Evolutionary conservation across 2,113 vertebrate species (phyloP), one percentile per base, ranked within the genome.

Genomic region (Hippocampus comes): DNA sequence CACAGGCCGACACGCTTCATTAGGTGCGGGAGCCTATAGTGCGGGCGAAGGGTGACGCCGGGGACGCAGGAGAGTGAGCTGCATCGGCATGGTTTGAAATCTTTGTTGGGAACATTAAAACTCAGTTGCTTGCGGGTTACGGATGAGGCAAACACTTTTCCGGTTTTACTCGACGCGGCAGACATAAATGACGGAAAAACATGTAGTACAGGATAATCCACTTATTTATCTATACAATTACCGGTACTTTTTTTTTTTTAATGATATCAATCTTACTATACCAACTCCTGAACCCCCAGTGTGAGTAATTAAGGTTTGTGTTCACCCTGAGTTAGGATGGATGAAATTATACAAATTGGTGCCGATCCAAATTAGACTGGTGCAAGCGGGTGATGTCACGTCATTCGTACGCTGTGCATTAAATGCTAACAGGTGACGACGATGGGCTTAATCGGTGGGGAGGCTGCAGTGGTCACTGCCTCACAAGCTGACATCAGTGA

Each of bases 1-100:
- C 43, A 64, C 85, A 7, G 71, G 81, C 67, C 81, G 66, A 80
- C 82, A 78, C 78, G 79, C 74, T 83, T 90, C 80, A 84, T 88
- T 86, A 84, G 71, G 71, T 73, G 75, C 63, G 70, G 56, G 23
- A 59, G 56, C 72, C 71, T 77, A 78, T 71, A 73, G 73, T 48
- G 75, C 70, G 71, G 73, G 74, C 70, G n/a, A 20, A 51, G 70
- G 75, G 73, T 53, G 76, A 82, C 85, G 84, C 73, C 80, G 74
- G 80, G 84, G 82, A 87, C 61, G 9, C 11, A 5, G n/a, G 56
- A 23, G 56, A 25, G 23, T 23, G 2, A 27, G 56, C 56, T 25
- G 53, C 53, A 23, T 6, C 20, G 21, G 21, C 20, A 9, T n/a
- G 8, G 3, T 56, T 56, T 56, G 53, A n/a, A 23, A 56, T 56